phyloP scores from a whole-genome alignment of 2,797 vertebrate genomes.

The Channa striata region DNA sequence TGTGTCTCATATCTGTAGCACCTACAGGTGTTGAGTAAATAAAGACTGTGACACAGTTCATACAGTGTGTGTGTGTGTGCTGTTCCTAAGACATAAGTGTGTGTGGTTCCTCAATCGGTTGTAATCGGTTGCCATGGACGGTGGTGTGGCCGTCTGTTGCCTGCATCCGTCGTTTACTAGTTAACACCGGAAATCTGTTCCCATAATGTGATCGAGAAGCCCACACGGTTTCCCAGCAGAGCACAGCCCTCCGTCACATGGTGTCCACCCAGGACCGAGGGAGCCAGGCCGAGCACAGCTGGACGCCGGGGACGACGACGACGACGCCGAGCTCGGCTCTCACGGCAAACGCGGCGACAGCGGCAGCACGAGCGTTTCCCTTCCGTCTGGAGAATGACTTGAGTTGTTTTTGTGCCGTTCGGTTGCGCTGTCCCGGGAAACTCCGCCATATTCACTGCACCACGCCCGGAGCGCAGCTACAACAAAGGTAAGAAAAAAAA shows the following conservation, averaged over 20 bases:
- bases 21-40: conserved; percentile 80
- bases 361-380: background rate
- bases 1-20: conserved; percentile 67
- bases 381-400: background rate
- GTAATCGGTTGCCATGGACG: conserved; percentile 13
- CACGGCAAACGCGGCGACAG: background rate
- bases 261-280: conserved; percentile 25
- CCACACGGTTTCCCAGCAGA: conserved; percentile 75
- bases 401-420: background rate
- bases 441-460: conserved; percentile 89
- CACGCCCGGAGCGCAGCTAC: conserved; percentile 84
- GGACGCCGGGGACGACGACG: conserved; percentile 25
- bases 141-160: conserved; percentile 37
- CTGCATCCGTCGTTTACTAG: conserved; percentile 49
- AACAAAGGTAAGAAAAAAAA: conserved; percentile 38
- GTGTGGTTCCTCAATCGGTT: background rate
- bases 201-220: conserved; percentile 70
- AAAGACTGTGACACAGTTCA: conserved; percentile 78
- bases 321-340: conserved; percentile 3
- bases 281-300: conserved; percentile 36
- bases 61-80: background rate
- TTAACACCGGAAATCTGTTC: conserved; percentile 73
- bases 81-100: background rate
- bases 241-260: conserved; percentile 81
- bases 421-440: conserved; percentile 60